Evolutionary conservation across 2,888 invertebrate species (phyloP), one percentile per base, ranked within the genome.

Genomic region (Zygothrica quintamaculata): DNA sequence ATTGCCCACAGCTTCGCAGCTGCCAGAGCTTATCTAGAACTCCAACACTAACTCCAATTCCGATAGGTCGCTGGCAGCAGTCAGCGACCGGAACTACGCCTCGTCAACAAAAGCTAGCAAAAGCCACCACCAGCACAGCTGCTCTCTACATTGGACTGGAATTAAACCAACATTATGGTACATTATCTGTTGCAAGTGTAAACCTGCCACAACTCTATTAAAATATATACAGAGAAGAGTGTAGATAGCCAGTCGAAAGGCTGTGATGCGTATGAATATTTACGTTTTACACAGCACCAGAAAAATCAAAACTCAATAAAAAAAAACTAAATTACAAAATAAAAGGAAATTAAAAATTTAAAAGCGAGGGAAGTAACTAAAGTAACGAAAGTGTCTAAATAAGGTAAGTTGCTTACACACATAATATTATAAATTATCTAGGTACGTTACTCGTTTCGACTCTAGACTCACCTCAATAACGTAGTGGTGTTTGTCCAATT

Each of bases 131-230:
- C 50, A 22, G 9, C 48, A 25, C 22, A 62, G 33, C 46, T 46
- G 50, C 57, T 26, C 18, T 0, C 18, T 48, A 42, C 34, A 60
- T 71, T 67, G 78, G 71, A 47, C 48, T 15, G 60, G 66, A 67
- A 80, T 80, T 80, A 77, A 47, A 15, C 56, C 65, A 52, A 59
- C 71, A 80, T 86, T 84, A 77, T 79, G 77, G 78, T 70, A 86
- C 78, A 84, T 84, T 86, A 80, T 80, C 67, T 74, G 74, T 53
- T 68, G 44, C 56, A 52, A 50, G 53, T 46, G 57, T 43, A 62
- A 42, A 29, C 37, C 61, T 29, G 55, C 73, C 55, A 65, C 59
- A 73, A 66, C 74, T 84, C 50, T 65, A 77, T 58, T 60, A 65
- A 51, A 43, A 58, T 74, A 55, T 18, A 52, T 25, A 15, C 15